These are phyloP conservation scores for Andrena camellia DNA, from an alignment of 2,888 invertebrate genomes.

Conservation along the genomic window DNA sequence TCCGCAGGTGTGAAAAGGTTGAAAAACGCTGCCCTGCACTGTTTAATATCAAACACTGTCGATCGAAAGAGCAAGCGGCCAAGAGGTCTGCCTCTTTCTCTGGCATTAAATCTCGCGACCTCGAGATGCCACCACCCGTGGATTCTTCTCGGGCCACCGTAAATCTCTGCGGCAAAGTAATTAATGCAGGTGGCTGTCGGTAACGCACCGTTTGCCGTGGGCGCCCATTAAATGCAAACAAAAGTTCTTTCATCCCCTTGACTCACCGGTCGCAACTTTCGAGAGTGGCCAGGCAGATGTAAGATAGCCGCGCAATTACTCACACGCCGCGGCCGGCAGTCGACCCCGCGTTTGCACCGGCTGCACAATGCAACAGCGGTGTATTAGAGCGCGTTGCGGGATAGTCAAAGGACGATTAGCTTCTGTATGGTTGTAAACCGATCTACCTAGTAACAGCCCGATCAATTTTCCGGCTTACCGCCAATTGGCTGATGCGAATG, in stretches of 20 bases:
- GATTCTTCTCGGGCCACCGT: too few species aligned
- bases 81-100: too few species aligned
- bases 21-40: too few species aligned
- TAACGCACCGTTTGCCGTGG: background rate
- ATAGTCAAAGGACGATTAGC: slow-evolving; percentile 59
- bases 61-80: too few species aligned
- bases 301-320: slow-evolving; percentile 51
- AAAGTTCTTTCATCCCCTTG: slow-evolving; percentile 29
- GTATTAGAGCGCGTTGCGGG: slow-evolving; percentile 31
- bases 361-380: slow-evolving; percentile 24
- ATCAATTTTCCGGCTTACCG: slow-evolving; percentile 61
- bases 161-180: background rate
- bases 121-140: too few species aligned
- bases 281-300: background rate
- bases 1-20: too few species aligned
- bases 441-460: slow-evolving; percentile 33
- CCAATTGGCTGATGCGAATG: slow-evolving; percentile 40
- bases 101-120: too few species aligned
- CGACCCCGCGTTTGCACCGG: slow-evolving; percentile 22
- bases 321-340: background rate
- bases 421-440: slow-evolving; percentile 52
- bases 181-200: background rate
- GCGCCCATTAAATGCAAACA: slow-evolving; percentile 14
- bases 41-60: too few species aligned
- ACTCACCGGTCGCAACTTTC: slow-evolving; percentile 30